A percentile compares a stretch with the other conserved stretches of the same genome.
These are phyloP conservation scores for Tyrophagus putrescentiae DNA, from an alignment of 1,140 invertebrate genomes.

Conservation along the genomic window DNA sequence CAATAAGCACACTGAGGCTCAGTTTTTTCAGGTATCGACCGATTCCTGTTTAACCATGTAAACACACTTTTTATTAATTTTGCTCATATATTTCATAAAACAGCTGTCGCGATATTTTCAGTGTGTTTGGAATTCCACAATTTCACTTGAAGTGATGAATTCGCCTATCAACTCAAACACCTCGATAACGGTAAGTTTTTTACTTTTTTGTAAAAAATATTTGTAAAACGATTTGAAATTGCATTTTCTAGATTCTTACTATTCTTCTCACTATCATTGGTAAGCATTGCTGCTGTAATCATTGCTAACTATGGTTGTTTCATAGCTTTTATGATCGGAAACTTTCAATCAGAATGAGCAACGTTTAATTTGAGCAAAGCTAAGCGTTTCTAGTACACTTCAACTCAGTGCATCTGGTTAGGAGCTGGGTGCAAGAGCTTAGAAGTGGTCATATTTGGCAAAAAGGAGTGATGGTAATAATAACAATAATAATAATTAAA, in stretches of 20 bases:
- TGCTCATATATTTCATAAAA: background rate
- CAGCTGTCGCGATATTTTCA: constrained; percentile 1
- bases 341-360: constrained; percentile 1
- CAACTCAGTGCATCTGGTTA: no score
- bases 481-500: no score
- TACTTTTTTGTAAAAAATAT: background rate
- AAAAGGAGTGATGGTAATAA: no score
- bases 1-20: background rate
- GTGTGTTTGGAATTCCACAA: constrained; percentile 9
- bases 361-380: no score
- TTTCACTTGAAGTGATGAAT: background rate
- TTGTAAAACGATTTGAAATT: background rate
- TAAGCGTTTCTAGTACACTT: no score
- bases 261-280: constrained; percentile 10
- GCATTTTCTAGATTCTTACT: background rate
- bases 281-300: no score
- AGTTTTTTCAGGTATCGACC: constrained; percentile 7
- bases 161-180: constrained; percentile 4
- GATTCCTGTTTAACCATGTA: no score
- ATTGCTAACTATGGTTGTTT: no score
- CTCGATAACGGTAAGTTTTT: background rate
- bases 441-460: no score
- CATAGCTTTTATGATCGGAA: constrained; percentile 10
- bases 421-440: no score
- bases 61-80: no score